These are phyloP conservation scores for Sylvicola cinctus DNA, from an alignment of 2,888 invertebrate genomes.

Conservation along the genomic window DNA sequence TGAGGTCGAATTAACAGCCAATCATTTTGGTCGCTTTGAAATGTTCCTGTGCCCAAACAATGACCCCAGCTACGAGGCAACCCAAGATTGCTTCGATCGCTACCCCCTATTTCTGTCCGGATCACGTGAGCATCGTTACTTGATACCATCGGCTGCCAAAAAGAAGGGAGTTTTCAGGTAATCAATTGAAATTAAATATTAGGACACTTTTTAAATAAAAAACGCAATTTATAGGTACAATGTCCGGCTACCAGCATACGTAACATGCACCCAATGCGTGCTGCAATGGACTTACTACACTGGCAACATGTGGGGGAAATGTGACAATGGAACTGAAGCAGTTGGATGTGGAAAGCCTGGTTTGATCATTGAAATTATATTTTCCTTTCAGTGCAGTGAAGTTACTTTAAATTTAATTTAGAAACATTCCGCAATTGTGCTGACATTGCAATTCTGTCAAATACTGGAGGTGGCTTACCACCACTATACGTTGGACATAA, in stretches of 20 bases:
- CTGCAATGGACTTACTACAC: conserved; percentile 88
- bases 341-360: conserved; percentile 70
- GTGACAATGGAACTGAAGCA: conserved; percentile 66
- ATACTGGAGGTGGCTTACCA: conserved; percentile 51
- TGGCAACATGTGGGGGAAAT: conserved; percentile 81
- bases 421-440: conserved; percentile 86
- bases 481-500: conserved; percentile 38
- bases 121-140: conserved; percentile 44
- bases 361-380: conserved; percentile 7
- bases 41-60: conserved; percentile 72
- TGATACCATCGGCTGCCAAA: conserved; percentile 49
- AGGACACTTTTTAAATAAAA: too few species aligned
- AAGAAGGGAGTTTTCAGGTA: conserved; percentile 44
- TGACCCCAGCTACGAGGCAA: conserved; percentile 53
- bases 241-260: conserved; percentile 57
- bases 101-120: conserved; percentile 55
- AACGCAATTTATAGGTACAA: conserved; percentile 46
- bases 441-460: conserved; percentile 63
- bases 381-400: background rate
- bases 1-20: conserved; percentile 73
- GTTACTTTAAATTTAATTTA: conserved; percentile 7
- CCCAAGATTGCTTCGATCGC: conserved; percentile 67
- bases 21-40: conserved; percentile 74
- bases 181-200: too few species aligned
- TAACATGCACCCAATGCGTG: conserved; percentile 76